phyloP scores from a whole-genome alignment of 2,113 vertebrate species.

The Cepphus grylle region DNA sequence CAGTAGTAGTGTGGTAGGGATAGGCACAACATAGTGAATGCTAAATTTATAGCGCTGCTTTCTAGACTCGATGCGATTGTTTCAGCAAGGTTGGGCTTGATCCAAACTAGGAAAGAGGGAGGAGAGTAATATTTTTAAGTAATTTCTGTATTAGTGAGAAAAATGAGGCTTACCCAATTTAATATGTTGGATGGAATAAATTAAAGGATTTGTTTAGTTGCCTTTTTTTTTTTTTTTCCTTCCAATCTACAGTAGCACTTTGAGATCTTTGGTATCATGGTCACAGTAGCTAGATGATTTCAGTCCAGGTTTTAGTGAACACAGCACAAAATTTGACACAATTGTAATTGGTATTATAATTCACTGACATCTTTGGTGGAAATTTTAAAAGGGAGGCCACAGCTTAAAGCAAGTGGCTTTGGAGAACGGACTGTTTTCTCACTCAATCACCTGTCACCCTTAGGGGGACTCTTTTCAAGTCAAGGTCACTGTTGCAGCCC shows the following conservation, averaged over 20 bases:
- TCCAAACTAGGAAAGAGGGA: neutral
- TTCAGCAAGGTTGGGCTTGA: neutral
- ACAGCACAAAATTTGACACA: neutral
- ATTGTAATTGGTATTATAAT: neutral
- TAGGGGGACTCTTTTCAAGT: neutral
- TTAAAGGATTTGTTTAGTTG: neutral
- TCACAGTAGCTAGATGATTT: neutral
- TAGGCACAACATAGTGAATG: neutral
- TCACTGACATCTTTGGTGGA: neutral
- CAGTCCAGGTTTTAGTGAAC: neutral
- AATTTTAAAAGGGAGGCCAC: neutral
- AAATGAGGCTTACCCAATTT: neutral
- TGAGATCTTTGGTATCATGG: neutral
- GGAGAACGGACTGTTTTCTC: neutral
- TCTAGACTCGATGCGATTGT: neutral
- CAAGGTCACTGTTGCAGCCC: neutral
- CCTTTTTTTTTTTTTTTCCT: neutral
- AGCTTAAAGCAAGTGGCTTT: neutral
- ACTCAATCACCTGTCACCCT: neutral
- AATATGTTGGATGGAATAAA: conserved; percentile 14
- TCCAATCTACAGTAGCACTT: neutral
- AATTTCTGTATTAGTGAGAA: neutral
- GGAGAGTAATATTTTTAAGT: neutral
- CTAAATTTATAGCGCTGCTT: neutral
- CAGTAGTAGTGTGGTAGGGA: neutral